Conservation (phyloP, 2,113 vertebrate species). For the Chamaea fasciata region DNA sequence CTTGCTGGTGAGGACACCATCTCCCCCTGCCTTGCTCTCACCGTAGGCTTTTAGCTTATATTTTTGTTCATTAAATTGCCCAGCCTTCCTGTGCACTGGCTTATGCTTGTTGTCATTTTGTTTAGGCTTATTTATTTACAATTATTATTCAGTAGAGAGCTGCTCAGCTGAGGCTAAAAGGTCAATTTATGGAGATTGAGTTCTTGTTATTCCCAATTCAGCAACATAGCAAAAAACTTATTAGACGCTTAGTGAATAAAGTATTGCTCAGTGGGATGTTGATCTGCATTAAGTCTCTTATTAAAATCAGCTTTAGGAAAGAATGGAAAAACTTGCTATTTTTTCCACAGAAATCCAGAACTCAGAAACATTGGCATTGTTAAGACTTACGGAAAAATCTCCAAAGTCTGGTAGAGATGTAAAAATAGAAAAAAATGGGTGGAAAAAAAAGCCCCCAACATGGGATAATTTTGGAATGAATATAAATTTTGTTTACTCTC, state of each 20-base stretch:
- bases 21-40: rapidly evolving
- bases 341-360: not conserved
- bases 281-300: not conserved
- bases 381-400: not conserved
- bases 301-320: not conserved
- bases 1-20: not conserved
- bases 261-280: not conserved
- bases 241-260: not conserved
- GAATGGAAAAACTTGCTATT: not conserved
- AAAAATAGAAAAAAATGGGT: not conserved
- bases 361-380: not conserved
- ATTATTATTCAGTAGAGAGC: not conserved
- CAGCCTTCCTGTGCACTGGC: not conserved
- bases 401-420: not conserved
- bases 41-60: not conserved
- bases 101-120: not conserved
- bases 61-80: not conserved
- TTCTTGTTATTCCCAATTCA: not conserved
- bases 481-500: not conserved
- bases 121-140: not conserved
- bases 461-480: not conserved
- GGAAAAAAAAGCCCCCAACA: rapidly evolving
- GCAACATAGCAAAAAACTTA: not conserved
- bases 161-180: not conserved
- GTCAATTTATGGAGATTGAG: conserved; percentile 1